Evolutionary conservation across 2,797 vertebrate species (phyloP).

Genomic region (Selene dorsalis): DNA sequence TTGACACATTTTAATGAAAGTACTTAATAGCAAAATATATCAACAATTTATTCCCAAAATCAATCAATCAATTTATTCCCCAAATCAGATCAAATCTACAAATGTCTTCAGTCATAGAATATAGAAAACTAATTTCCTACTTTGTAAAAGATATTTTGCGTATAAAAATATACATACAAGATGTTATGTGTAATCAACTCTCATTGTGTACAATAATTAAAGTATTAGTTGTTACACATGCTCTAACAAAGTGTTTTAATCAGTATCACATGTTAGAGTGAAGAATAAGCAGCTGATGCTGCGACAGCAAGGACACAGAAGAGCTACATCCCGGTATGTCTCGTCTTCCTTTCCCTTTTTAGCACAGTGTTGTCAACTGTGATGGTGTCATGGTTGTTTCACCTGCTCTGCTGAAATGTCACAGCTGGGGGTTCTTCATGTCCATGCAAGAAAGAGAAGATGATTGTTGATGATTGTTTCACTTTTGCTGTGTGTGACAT

Average conservation of each 20-base stretch:
- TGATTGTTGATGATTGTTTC: not conserved
- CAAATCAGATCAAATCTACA: not conserved
- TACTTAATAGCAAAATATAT: not conserved
- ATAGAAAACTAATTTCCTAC: not conserved
- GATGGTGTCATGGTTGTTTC: conserved; percentile 12
- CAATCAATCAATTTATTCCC: too few species aligned
- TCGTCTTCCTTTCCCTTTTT: conserved; percentile 7
- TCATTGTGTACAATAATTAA: conserved; percentile 2
- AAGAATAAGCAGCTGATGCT: not conserved
- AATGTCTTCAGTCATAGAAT: not conserved
- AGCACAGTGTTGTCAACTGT: not conserved
- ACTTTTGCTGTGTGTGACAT: conserved; percentile 1
- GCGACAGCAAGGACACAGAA: not conserved
- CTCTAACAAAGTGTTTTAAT: not conserved
- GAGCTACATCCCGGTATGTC: not conserved
- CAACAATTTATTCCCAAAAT: not conserved
- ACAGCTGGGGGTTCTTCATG: not conserved
- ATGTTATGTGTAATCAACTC: not conserved
- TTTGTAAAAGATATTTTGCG: not conserved
- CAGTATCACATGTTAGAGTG: conserved; percentile 14
- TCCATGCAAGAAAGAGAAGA: conserved; percentile 47
- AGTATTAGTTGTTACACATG: not conserved
- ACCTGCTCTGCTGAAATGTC: conserved; percentile 36
- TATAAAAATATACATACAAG: conserved; percentile 34
- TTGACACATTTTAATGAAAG: not conserved